Conservation (phyloP, 2,888 invertebrate species). For the Pristionchus entomophagus region DNA sequence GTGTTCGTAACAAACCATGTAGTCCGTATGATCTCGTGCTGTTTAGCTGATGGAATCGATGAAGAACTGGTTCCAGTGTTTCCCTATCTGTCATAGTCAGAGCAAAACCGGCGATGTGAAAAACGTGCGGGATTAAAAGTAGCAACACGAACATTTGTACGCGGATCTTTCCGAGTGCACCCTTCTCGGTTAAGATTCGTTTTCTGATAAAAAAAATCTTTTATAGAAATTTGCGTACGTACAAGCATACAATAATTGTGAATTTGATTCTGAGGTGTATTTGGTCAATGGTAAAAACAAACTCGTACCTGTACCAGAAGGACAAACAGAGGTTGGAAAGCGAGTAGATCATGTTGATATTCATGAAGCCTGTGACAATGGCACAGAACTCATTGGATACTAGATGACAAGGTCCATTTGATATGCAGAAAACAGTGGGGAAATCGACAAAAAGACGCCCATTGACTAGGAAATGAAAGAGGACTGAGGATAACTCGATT, state of each 20-base stretch:
- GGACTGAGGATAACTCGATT: neutral
- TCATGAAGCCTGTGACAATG: neutral
- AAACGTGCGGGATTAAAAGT: neutral
- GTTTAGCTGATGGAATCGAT: neutral
- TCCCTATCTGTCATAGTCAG: neutral
- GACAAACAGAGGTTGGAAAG: neutral
- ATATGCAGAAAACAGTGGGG: neutral
- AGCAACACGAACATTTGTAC: neutral
- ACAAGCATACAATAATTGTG: no score
- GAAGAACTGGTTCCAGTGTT: neutral
- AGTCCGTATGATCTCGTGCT: neutral
- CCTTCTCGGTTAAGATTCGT: neutral
- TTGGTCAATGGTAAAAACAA: neutral
- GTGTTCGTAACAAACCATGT: neutral
- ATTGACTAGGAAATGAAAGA: neutral
- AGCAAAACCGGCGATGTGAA: neutral
- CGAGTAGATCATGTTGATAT: neutral
- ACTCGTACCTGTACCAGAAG: neutral
- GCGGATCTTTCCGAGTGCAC: neutral
- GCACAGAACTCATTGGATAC: neutral
- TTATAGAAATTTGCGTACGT: no score
- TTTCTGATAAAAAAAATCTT: no score
- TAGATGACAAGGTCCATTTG: neutral
- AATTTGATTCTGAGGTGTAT: neutral
- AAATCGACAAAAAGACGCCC: neutral